Percentiles rank a stretch among this genome's conserved stretches.
These are phyloP conservation scores for Drosophila gaucha DNA, from an alignment of 2,888 invertebrate species.

Conservation along the genomic window DNA sequence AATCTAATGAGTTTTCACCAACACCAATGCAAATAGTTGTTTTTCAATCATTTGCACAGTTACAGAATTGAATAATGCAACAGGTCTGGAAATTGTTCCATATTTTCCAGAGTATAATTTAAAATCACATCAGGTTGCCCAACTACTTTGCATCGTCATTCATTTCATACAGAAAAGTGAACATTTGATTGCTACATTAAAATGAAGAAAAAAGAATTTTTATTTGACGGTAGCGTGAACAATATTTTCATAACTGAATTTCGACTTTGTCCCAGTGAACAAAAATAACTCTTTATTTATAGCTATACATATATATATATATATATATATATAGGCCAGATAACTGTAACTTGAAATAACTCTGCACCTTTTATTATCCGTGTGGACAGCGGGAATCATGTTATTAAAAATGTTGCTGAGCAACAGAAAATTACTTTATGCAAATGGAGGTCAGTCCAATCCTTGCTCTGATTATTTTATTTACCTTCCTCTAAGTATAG, in stretches of 20 bases:
- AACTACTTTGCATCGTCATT: no score
- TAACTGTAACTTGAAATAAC: neutral
- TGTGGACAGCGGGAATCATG: conserved; percentile 35
- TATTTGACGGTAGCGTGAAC: no score
- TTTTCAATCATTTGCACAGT: conserved; percentile 40
- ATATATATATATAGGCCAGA: no score
- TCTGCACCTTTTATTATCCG: conserved; percentile 34
- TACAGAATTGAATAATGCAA: conserved; percentile 17
- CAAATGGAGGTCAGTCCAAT: conserved; percentile 7
- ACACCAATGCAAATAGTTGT: no score
- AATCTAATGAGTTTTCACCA: conserved; percentile 46
- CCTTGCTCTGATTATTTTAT: conserved; percentile 35
- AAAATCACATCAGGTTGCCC: neutral
- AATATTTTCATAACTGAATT: neutral
- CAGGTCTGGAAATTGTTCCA: conserved; percentile 18
- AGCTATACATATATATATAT: no score
- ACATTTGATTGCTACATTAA: neutral
- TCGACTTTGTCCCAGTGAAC: neutral
- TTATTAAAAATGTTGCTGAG: conserved; percentile 34
- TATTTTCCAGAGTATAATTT: neutral
- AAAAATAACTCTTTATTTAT: neutral
- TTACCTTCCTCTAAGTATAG: neutral
- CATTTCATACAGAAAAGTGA: no score
- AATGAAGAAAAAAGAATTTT: no score
- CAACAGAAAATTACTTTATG: conserved; percentile 11